These are phyloP conservation scores for Chlorops oryzae DNA, from an alignment of 1,140 invertebrate species.

Conservation along the genomic window DNA sequence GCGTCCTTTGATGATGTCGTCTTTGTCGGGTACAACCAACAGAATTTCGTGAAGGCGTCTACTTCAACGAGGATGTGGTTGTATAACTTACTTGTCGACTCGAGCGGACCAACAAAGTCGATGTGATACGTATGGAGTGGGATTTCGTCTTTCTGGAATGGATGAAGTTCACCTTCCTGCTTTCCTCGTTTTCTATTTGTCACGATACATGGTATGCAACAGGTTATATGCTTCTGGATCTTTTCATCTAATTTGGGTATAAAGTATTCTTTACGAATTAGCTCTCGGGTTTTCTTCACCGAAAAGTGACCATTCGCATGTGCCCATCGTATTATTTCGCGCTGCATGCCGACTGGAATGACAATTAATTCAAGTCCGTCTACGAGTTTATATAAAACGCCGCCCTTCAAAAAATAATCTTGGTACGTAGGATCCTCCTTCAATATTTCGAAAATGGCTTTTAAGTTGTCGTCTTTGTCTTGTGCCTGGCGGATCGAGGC, in stretches of 20 bases:
- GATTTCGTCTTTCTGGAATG: slow-evolving; percentile 28
- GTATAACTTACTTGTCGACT: slow-evolving; percentile 29
- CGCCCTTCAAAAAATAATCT: slow-evolving; percentile 19
- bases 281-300: slow-evolving; percentile 39
- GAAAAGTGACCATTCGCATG: slow-evolving; percentile 45
- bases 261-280: slow-evolving; percentile 43
- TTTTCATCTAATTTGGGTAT: slow-evolving; percentile 38
- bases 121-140: slow-evolving; percentile 25
- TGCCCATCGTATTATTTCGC: slow-evolving; percentile 29
- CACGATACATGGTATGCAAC: slow-evolving; percentile 40
- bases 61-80: slow-evolving; percentile 31
- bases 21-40: slow-evolving; percentile 42
- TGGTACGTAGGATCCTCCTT: slow-evolving; percentile 1
- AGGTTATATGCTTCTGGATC: slow-evolving; percentile 29
- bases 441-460: not conserved
- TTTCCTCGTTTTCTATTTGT: slow-evolving; percentile 36
- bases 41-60: slow-evolving; percentile 26
- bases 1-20: slow-evolving; percentile 29
- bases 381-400: slow-evolving; percentile 24
- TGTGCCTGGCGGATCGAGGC: slow-evolving; percentile 15
- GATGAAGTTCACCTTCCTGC: slow-evolving; percentile 39
- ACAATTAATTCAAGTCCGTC: slow-evolving; percentile 25
- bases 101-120: slow-evolving; percentile 23
- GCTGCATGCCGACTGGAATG: slow-evolving; percentile 29
- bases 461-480: slow-evolving; percentile 12